phyloP scores from a whole-genome alignment of 1,140 invertebrate species.

The Chymomyza costata region DNA sequence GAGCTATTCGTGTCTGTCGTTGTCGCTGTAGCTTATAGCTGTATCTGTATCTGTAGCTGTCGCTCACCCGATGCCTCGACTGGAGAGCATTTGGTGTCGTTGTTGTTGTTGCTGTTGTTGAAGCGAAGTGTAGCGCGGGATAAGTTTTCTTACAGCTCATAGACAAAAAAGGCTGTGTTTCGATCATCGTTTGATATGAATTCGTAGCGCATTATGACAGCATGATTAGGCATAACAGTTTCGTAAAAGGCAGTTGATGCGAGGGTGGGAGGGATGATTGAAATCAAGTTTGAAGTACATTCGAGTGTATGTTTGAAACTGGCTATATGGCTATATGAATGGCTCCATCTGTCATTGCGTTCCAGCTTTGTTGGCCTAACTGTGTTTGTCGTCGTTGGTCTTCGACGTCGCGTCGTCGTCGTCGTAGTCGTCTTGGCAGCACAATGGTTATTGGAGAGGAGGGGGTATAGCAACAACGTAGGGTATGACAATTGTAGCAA shows the following conservation, averaged over 20 bases:
- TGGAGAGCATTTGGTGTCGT: constrained; percentile 43
- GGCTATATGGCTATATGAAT: constrained; percentile 39
- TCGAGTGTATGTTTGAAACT: constrained; percentile 25
- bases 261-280: constrained; percentile 57
- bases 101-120: background rate
- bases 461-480: too few species aligned
- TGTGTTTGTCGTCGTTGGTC: background rate
- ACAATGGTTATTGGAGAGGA: too few species aligned
- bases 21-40: constrained; percentile 19
- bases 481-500: constrained; percentile 71
- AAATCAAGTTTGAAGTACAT: constrained; percentile 64
- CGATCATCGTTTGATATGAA: constrained; percentile 74
- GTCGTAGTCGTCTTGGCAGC: background rate
- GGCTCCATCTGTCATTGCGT: constrained; percentile 64
- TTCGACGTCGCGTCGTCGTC: background rate
- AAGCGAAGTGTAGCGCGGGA: too few species aligned
- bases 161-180: constrained; percentile 65
- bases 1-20: constrained; percentile 69
- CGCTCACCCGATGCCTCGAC: too few species aligned
- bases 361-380: constrained; percentile 2
- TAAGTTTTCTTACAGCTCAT: constrained; percentile 7
- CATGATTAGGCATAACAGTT: constrained; percentile 75
- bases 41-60: background rate
- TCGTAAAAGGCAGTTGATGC: constrained; percentile 63
- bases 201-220: constrained; percentile 75